phyloP scores from a whole-genome alignment of 2,113 vertebrate genomes.

The Sander lucioperca region DNA sequence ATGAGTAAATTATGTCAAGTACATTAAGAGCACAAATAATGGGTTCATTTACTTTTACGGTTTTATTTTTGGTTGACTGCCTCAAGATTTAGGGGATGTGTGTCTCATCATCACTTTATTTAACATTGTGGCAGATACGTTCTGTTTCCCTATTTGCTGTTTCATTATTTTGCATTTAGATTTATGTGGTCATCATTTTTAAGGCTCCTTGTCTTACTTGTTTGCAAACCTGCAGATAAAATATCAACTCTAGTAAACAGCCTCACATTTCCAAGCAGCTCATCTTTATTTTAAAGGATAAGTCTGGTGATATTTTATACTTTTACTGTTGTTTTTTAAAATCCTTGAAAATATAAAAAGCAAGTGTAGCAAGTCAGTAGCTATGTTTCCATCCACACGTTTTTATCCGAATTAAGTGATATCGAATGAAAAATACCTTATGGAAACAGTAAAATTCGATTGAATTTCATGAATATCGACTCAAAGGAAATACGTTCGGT shows the following conservation, averaged over 20 bases:
- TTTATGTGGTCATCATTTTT: neutral
- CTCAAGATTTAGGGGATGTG: neutral
- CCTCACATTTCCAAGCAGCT: neutral
- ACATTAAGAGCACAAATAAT: neutral
- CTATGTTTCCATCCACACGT: too few relatives aligned
- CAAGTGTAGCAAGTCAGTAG: neutral
- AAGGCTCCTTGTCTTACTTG: neutral
- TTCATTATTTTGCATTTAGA: neutral
- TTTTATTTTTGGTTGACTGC: conserved; percentile 4
- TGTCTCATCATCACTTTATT: neutral
- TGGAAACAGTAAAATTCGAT: too few relatives aligned
- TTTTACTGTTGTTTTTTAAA: neutral
- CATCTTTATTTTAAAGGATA: neutral
- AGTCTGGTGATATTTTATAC: neutral
- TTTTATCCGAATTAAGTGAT: too few relatives aligned
- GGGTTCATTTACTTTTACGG: conserved; percentile 1
- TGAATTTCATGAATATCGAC: too few relatives aligned
- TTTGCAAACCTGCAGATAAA: conserved; percentile 1
- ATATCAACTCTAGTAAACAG: neutral
- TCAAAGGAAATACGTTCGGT: too few relatives aligned
- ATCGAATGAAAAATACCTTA: too few relatives aligned
- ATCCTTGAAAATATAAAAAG: neutral
- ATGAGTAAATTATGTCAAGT: neutral
- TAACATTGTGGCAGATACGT: neutral
- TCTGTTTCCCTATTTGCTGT: neutral